phyloP scores from a whole-genome alignment of 2,888 invertebrate genomes.

The Drosophila anceps region DNA sequence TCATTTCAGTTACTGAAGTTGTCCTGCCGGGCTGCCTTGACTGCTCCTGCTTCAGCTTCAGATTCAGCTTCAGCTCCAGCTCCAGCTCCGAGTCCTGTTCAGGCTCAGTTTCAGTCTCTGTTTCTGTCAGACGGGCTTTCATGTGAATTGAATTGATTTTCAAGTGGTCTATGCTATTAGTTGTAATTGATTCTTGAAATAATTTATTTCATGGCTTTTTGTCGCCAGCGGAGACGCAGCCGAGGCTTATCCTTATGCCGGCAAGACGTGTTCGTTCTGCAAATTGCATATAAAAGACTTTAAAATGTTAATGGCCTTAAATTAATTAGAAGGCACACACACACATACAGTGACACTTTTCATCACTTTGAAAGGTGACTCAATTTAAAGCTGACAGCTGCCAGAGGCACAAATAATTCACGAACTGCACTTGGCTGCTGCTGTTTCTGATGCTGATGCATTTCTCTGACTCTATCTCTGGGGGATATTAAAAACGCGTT shows the following conservation, averaged over 20 bases:
- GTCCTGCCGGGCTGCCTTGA: slow-evolving; percentile 25
- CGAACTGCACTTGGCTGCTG: slow-evolving; percentile 37
- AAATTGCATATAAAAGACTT: slow-evolving; percentile 51
- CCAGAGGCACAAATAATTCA: slow-evolving; percentile 54
- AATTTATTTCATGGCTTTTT: slow-evolving; percentile 75
- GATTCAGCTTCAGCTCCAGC: slow-evolving; percentile 1
- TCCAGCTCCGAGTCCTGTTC: slow-evolving; percentile 10
- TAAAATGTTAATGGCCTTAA: slow-evolving; percentile 55
- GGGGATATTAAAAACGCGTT: slow-evolving; percentile 63
- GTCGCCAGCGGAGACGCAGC: slow-evolving; percentile 51
- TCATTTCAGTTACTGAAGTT: slow-evolving; percentile 55
- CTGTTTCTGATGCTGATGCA: slow-evolving; percentile 12
- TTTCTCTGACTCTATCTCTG: slow-evolving; percentile 18
- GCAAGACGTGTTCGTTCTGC: slow-evolving; percentile 49
- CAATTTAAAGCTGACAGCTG: slow-evolving; percentile 49
- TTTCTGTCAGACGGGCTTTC: slow-evolving; percentile 61
- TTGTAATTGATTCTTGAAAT: slow-evolving; percentile 77
- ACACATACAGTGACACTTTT: slow-evolving; percentile 25
- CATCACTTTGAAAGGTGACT: slow-evolving; percentile 40
- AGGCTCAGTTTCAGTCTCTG: slow-evolving; percentile 34
- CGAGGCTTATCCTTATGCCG: slow-evolving; percentile 23
- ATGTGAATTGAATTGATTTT: slow-evolving; percentile 76
- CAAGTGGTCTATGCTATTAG: slow-evolving; percentile 77
- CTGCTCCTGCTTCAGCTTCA: slow-evolving; percentile 1
- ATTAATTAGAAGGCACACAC: slow-evolving; percentile 47